Base-by-base conservation (phyloP, 2,888 invertebrate species). In the Chironomus tentans region DNA sequence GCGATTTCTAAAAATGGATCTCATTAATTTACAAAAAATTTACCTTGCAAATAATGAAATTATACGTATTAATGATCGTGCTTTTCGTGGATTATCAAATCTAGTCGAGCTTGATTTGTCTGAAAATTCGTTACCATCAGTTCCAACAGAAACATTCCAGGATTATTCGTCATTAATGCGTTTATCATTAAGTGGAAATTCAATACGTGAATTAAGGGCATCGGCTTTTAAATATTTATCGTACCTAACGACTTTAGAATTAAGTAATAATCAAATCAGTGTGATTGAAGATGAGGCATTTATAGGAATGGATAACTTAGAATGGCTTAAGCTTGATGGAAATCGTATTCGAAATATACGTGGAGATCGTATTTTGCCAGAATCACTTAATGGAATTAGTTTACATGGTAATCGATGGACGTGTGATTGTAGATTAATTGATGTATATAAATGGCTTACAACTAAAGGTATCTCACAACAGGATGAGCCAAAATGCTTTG, bases 331-430 rank as follows among this genome's bases (percentile, higher is more conserved):
- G 80, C 84, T 96, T 79, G 91, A 94, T 80, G 92, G 91, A 78
- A 96, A 96, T 85, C 88, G 88, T 80, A 87, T 96, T 81, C 88
- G 89, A 77, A 88, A 88, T 80, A 88, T 94, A 79, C 87, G 88
- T 81, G 92, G 91, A 69, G 86, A 86, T 77, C 88, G 88, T 81
- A 88, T 92, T 80, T 86, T 93, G 74, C 92, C 93, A n/a, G 89
- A 89, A 78, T 89, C 89, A 70, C 85, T 95, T 79, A 90, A 92
- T 80, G 93, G 92, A 77, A 88, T 95, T 77, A 90, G 92, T 80
- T 85, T 95, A 79, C 91, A 94, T 82, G 91, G 91, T 82, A 95
- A 95, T 86, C 91, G 92, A 78, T 95, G 95, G 95, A 88, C 89
- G 79, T 95, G 95, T 84, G 93, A 95, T 83, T 95, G 95, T 83